phyloP scores from a whole-genome alignment of 2,797 vertebrate species.

The Limosa lapponica region DNA sequence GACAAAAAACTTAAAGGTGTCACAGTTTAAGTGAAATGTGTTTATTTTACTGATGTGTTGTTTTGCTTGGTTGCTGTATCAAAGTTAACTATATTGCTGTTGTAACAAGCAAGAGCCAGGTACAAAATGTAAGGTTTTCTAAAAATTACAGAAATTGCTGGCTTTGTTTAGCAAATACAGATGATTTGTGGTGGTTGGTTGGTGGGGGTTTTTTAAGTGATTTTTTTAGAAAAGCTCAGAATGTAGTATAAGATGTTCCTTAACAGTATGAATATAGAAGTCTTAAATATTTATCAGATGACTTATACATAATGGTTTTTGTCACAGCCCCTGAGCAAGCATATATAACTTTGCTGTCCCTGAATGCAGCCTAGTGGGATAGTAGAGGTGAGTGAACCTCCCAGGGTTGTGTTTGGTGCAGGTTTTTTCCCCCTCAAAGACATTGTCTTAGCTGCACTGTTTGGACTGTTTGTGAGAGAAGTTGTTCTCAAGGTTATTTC shows the following conservation, averaged over 20 bases:
- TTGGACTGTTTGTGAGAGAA: neutral
- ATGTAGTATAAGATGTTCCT: neutral
- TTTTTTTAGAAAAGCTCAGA: neutral
- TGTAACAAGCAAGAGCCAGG: neutral
- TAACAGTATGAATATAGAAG: neutral
- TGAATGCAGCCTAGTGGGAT: slow-evolving; percentile 1
- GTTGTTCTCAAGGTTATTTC: neutral
- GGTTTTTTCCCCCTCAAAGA: neutral
- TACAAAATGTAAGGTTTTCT: neutral
- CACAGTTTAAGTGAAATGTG: neutral
- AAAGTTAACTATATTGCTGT: neutral
- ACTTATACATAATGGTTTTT: neutral
- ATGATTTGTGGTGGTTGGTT: neutral
- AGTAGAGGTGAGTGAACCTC: neutral
- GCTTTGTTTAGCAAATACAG: neutral
- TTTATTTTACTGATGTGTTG: neutral
- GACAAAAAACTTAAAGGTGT: neutral
- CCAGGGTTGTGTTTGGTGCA: neutral
- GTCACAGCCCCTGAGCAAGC: neutral
- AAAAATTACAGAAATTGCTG: neutral
- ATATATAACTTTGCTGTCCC: slow-evolving; percentile 6
- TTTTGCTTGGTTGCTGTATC: neutral
- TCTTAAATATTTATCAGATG: neutral
- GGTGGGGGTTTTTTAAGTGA: neutral
- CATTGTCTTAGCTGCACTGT: neutral